Conservation (phyloP, 2,797 vertebrate genomes). For the Enteromius treurensis region DNA sequence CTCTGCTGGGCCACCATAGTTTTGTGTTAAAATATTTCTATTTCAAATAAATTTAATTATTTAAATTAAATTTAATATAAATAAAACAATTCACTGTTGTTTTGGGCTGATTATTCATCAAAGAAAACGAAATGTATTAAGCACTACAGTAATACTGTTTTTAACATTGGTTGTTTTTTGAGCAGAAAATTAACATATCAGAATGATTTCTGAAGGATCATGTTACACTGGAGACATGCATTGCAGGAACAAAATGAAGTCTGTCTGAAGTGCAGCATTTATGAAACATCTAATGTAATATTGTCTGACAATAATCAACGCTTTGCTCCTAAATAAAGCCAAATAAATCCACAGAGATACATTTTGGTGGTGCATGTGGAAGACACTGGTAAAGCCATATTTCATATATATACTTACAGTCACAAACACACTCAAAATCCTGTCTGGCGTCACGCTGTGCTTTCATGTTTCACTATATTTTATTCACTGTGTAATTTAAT, state of each 20-base stretch:
- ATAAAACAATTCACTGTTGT: background rate
- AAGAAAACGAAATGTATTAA: background rate
- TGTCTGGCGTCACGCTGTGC: background rate
- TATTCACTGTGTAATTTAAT: background rate
- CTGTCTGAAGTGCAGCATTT: background rate
- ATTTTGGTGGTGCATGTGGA: background rate
- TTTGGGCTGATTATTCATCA: background rate
- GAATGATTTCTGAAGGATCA: background rate
- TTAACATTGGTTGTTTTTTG: background rate
- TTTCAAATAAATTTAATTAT: background rate
- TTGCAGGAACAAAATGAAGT: background rate
- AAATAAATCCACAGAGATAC: background rate
- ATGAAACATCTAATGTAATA: background rate
- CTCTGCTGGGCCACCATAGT: too few relatives aligned
- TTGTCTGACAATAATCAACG: background rate
- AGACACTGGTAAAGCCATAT: background rate
- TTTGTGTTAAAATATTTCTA: background rate
- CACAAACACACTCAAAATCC: background rate
- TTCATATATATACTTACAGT: constrained; percentile 1
- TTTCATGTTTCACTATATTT: background rate
- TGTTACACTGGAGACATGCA: background rate
- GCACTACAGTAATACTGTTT: background rate
- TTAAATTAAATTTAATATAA: background rate
- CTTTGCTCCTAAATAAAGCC: background rate
- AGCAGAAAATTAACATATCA: background rate